These are phyloP conservation scores for Nasonia giraulti DNA, from an alignment of 1,140 invertebrate species.

Conservation along the genomic window DNA sequence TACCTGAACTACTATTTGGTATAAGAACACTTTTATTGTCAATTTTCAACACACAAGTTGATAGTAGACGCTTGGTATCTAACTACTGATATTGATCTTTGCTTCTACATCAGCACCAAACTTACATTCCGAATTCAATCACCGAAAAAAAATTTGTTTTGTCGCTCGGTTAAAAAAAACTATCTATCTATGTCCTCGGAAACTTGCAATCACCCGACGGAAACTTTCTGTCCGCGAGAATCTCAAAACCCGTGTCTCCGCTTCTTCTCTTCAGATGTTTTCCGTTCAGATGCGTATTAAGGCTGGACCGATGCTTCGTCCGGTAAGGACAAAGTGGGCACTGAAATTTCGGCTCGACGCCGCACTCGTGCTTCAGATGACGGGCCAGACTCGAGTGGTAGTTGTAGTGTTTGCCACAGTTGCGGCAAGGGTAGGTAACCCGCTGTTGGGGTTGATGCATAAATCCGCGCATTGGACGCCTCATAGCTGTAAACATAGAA, in stretches of 20 bases:
- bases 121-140: neutral
- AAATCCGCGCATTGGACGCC: conserved; percentile 37
- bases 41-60: neutral
- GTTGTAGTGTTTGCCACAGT: conserved; percentile 71
- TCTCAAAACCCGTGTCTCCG: neutral
- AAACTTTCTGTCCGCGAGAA: neutral
- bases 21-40: conserved; percentile 35
- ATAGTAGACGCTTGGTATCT: neutral
- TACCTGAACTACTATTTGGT: neutral
- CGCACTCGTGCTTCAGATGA: conserved; percentile 76
- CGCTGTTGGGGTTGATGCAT: conserved; percentile 55
- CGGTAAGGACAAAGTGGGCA: conserved; percentile 71
- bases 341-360: conserved; percentile 72
- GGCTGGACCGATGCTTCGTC: conserved; percentile 64
- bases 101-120: no score
- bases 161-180: no score
- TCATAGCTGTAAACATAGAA: conserved; percentile 26
- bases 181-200: neutral
- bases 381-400: conserved; percentile 71
- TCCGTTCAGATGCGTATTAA: conserved; percentile 67
- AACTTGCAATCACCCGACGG: neutral
- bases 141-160: neutral
- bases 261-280: conserved; percentile 54
- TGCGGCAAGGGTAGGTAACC: conserved; percentile 69
- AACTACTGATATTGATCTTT: neutral